Evolutionary conservation across 2,797 vertebrate genomes (phyloP), one percentile per base, ranked within the genome.

Genomic region (Rhadinocentrus ornatus): DNA sequence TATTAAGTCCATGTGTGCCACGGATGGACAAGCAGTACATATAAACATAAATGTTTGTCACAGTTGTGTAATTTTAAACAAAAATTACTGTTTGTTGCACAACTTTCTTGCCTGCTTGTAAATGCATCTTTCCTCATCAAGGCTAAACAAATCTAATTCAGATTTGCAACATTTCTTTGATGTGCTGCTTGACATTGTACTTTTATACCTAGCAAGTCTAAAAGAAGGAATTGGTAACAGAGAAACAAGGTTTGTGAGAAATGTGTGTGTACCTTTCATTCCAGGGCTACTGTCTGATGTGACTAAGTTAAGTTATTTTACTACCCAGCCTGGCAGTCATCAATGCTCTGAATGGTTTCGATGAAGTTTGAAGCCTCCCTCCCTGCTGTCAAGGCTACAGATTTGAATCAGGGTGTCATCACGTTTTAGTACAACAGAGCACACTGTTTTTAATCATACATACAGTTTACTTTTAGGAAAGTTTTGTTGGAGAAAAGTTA

Each of bases 111-210:
- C 18, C 62, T 50, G n/a, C 62, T 86, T 11, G 11, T 78, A 73
- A 70, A 57, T 62, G 66, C 59, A 71, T 65, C 58, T 78, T 75
- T 75, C 77, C 79, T 77, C 68, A 63, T 41, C 37, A 1, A 34
- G 44, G 46, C 66, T 20, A 13, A 69, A 59, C 22, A 0, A 93
- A 94, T 12, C 13, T 50, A 44, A 18, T 10, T 65, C 62, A 52
- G 1, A 81, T 62, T 29, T 78, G 26, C 73, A 83, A 70, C 80
- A 85, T 79, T 81, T 75, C 39, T 69, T 53, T 70, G 46, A 44
- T 66, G 9, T n/a, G 44, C 8, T 48, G 20, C 44, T 48, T n/a
- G 44, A 48, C 8, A 48, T 48, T 41, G 39, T 29, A 29, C 29
- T 5, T 34, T 34, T 37, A 9, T 46, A 46, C 6, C 41, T 20